Evolutionary conservation across 2,797 vertebrate species (phyloP).

Genomic region (Darevskia mixta): DNA sequence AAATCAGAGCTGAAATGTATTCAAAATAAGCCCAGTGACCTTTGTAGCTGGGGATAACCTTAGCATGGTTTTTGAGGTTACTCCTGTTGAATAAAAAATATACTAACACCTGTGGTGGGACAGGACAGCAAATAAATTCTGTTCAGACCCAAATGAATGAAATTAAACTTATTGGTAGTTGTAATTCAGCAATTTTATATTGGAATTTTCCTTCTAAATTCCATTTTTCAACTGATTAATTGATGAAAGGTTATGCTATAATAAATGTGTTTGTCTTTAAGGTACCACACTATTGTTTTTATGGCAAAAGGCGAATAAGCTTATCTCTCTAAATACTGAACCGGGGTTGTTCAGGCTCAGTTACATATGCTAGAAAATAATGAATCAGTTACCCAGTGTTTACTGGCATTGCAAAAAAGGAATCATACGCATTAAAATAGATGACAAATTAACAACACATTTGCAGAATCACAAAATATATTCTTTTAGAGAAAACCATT

Average conservation of each 20-base stretch:
- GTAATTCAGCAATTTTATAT: neutral
- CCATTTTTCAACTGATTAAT: neutral
- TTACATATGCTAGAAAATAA: neutral
- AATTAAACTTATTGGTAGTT: neutral
- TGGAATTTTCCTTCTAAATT: neutral
- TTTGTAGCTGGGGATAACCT: too few relatives aligned
- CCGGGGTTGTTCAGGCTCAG: neutral
- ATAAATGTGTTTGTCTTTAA: neutral
- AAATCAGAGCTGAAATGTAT: neutral
- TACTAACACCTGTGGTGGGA: neutral
- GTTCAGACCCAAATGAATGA: neutral
- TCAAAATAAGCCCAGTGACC: too few relatives aligned
- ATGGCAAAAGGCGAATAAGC: too few relatives aligned
- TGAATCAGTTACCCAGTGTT: neutral
- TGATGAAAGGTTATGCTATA: neutral
- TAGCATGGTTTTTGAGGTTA: neutral
- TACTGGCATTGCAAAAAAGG: neutral
- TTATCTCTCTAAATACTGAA: too few relatives aligned
- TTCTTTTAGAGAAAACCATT: constrained; percentile 9
- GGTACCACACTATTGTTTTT: too few relatives aligned
- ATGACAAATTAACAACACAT: neutral
- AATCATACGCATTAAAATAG: neutral
- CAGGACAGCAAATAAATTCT: neutral
- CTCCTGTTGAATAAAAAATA: neutral
- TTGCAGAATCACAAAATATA: constrained; percentile 20